Evolutionary conservation across 1,140 invertebrate genomes (phyloP), one percentile per base, ranked within the genome.

Genomic region (Trachelipus rathkii): DNA sequence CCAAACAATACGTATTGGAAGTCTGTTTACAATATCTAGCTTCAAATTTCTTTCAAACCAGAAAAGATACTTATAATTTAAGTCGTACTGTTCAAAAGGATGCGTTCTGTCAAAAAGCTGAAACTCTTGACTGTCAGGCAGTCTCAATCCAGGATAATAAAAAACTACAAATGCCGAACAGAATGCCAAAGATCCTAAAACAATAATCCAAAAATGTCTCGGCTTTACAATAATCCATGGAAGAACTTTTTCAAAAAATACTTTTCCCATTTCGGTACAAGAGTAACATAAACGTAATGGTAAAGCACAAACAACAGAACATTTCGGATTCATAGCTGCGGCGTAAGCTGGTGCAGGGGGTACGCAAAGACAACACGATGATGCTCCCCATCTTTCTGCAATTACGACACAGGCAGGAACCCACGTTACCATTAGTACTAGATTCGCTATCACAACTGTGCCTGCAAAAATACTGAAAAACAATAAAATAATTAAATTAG

Each of bases 21-120:
- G 21, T 43, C 69, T 75, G 72, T 79, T 79, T 21, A 77, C 77
- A 44, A 79, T 75, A 43, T 79, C 78, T 23, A 53, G 76, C 45
- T 76, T 66, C 15, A 81, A 68, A 46, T 89, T 85, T 82, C 89
- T 89, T 84, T 94, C 93, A 86, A 97, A 97, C 87, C 91, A 89
- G 86, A 97, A 97, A 81, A 89, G 87, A 76, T 92, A 89, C 81
- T 90, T 91, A 75, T 95, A 91, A 76, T 90, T 82, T 69, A 92
- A 86, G 83, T 97, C 93, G 86, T 97, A 98, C 75, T 91, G 89
- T 86, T 98, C 96, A 84, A 97, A 95, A 4, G 90, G 89, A 88
- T 98, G 95, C 71, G 88, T 87, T 4, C 87, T 88, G 81, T 91
- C 89, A 84, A 98, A 95, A 10, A 97, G 87, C 86, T 97, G 95